Conservation (phyloP, 2,797 vertebrate species). For the Mormyrops boulengeri region DNA sequence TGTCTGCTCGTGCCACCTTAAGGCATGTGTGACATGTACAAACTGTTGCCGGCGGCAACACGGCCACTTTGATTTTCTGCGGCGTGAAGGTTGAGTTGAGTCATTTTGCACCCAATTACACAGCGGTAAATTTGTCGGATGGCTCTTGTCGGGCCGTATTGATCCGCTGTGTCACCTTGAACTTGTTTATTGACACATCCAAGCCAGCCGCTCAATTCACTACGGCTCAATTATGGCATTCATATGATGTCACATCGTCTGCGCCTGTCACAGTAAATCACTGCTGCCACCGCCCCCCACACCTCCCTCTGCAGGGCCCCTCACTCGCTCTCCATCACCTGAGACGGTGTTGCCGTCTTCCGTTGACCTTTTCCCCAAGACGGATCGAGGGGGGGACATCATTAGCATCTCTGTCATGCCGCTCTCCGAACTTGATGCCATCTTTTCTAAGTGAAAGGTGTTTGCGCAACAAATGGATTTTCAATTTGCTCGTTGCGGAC, state of each 20-base stretch:
- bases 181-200: constrained; percentile 99
- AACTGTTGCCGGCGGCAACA: constrained; percentile 56
- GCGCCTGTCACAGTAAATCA: constrained; percentile 65
- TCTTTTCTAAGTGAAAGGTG: constrained; percentile 64
- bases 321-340: constrained; percentile 57
- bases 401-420: constrained; percentile 74
- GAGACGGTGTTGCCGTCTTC: constrained; percentile 65
- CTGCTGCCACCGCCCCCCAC: constrained; percentile 47
- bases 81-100: constrained; percentile 82
- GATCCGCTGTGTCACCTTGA: constrained; percentile 98
- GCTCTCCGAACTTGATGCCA: constrained; percentile 55
- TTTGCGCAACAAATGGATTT: constrained; percentile 69
- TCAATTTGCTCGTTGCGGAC: constrained; percentile 42
- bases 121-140: constrained; percentile 99
- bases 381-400: constrained; percentile 76
- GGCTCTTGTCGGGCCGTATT: constrained; percentile 93
- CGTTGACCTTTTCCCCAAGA: constrained; percentile 73
- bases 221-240: constrained; percentile 97
- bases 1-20: constrained; percentile 44
- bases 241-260: constrained; percentile 90
- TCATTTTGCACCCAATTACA: constrained; percentile 97
- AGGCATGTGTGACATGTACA: constrained; percentile 64
- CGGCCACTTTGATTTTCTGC: constrained; percentile 62
- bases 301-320: constrained; percentile 34
- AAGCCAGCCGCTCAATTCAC: constrained; percentile 85